Percentiles rank a stretch among this genome's conserved stretches.
These are phyloP conservation scores for Leguminivora glycinivorella DNA, from an alignment of 1,140 invertebrate genomes.

Conservation along the genomic window DNA sequence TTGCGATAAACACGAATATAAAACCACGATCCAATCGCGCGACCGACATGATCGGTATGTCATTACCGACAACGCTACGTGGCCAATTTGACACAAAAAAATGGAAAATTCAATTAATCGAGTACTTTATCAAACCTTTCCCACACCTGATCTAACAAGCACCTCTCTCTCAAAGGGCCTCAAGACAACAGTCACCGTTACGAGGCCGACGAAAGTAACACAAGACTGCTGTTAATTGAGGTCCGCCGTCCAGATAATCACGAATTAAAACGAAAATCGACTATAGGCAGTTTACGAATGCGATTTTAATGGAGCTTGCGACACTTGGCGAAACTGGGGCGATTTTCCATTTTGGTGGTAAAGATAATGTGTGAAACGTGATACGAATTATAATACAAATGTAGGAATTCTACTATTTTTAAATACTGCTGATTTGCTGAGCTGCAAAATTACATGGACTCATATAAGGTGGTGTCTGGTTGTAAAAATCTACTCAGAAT, in stretches of 20 bases:
- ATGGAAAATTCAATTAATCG: neutral
- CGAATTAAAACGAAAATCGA: slow-evolving; percentile 26
- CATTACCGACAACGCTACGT: too few relatives aligned
- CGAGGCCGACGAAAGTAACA: slow-evolving; percentile 62
- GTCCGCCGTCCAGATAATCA: slow-evolving; percentile 38
- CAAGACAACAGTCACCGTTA: slow-evolving; percentile 67
- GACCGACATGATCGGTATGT: too few relatives aligned
- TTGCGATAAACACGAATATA: too few relatives aligned
- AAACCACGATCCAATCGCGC: too few relatives aligned
- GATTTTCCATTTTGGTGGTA: neutral
- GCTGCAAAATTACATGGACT: too few relatives aligned
- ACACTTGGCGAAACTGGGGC: neutral
- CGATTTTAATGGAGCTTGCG: neutral
- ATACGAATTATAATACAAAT: too few relatives aligned
- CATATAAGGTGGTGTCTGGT: too few relatives aligned
- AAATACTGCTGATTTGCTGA: too few relatives aligned
- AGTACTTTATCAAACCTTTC: neutral
- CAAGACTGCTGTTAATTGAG: slow-evolving; percentile 59
- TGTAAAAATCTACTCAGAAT: too few relatives aligned
- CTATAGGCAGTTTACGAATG: neutral
- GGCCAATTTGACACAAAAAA: neutral
- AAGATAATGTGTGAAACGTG: neutral
- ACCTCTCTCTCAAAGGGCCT: slow-evolving; percentile 32
- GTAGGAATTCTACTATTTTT: too few relatives aligned
- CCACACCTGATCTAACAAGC: neutral